Evolutionary conservation across 92 coral and sea anemone species (phyloP).

Genomic region (Plumapathes pennacea): DNA sequence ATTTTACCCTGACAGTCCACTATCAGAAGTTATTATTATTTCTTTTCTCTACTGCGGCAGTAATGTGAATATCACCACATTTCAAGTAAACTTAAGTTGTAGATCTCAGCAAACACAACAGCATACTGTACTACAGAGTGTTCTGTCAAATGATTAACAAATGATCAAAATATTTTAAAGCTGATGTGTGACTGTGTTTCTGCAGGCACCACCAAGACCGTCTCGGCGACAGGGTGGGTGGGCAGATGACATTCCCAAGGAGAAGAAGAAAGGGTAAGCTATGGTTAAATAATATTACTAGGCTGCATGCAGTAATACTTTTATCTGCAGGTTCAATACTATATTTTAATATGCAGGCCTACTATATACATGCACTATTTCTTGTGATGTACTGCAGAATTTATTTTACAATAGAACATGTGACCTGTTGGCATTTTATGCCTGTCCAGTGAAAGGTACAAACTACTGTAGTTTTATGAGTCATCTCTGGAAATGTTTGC

Average conservation of each 20-base stretch:
- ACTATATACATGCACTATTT: too few relatives aligned
- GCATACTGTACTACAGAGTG: background rate
- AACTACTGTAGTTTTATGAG: background rate
- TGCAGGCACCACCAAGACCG: slow-evolving; percentile 87
- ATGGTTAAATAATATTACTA: too few relatives aligned
- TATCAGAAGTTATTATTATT: background rate
- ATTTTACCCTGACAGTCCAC: too few relatives aligned
- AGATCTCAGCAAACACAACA: too few relatives aligned
- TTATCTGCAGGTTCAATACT: too few relatives aligned
- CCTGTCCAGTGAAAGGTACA: background rate
- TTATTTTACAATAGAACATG: too few relatives aligned
- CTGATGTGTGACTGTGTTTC: background rate
- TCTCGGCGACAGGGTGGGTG: slow-evolving; percentile 97
- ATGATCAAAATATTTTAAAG: background rate
- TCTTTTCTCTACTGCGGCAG: background rate
- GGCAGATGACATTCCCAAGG: slow-evolving; percentile 92
- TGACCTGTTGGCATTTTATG: too few relatives aligned
- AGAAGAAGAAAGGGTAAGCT: slow-evolving; percentile 73
- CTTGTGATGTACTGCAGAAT: too few relatives aligned
- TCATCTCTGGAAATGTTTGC: background rate
- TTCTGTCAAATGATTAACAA: background rate
- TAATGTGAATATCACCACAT: background rate
- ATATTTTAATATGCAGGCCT: too few relatives aligned
- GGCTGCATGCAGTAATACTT: too few relatives aligned
- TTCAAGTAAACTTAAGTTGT: background rate